Evolutionary conservation across 2,888 invertebrate species (phyloP).

Genomic region (Lysandra coridon): DNA sequence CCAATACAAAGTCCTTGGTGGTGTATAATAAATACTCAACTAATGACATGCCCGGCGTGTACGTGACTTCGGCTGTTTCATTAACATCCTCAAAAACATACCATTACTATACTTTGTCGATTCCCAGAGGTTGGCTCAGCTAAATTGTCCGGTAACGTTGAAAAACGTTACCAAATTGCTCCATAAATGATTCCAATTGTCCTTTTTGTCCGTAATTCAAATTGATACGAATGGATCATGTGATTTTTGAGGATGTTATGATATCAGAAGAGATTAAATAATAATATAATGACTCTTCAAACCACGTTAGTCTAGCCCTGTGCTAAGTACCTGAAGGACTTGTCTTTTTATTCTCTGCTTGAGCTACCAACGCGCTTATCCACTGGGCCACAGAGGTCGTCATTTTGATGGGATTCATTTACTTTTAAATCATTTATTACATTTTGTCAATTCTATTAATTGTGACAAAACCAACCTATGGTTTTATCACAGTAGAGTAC

Average conservation of each 20-base stretch:
- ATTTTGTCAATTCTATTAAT: no score
- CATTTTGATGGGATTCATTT: no score
- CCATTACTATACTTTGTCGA: conserved; percentile 19
- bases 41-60: conserved; percentile 10
- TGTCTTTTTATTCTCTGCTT: no score
- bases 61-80: conserved; percentile 29
- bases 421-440: no score
- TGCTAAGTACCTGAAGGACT: no score
- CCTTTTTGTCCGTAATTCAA: conserved; percentile 7
- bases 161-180: conserved; percentile 8
- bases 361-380: no score
- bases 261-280: no score
- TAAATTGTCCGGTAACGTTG: conserved; percentile 20
- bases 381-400: no score
- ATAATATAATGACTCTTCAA: no score
- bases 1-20: conserved; percentile 5
- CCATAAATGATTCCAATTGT: neutral
- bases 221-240: neutral
- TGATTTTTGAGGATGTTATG: neutral
- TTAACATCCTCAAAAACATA: conserved; percentile 17
- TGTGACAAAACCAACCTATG: no score
- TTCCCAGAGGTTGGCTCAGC: conserved; percentile 27
- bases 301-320: no score
- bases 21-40: neutral
- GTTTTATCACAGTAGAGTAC: no score